Evolutionary conservation across 2,113 vertebrate species (phyloP), one percentile per base, ranked within the genome.

Genomic region (Pterocles gutturalis): DNA sequence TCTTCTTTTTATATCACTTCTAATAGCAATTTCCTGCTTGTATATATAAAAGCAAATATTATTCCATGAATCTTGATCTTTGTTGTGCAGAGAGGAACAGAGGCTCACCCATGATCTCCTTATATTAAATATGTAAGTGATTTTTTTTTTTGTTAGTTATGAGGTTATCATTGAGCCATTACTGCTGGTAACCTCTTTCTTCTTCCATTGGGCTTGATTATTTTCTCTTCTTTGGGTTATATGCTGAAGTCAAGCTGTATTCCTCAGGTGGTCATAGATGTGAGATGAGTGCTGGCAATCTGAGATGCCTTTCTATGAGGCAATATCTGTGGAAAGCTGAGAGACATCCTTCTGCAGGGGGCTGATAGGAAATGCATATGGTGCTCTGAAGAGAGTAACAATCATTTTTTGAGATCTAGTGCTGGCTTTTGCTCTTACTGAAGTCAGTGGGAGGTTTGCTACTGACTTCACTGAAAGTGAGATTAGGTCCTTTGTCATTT

Each of bases 311-410:
- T 92, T 77, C 53, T 55, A 2, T 69, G 64, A 81, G 31, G 45
- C 19, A 45, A 10, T 91, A 13, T 81, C 82, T 64, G 49, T 77
- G 69, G 13, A 46, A 92, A 90, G 61, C 31, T 65, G 53, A 53
- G 86, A 80, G 33, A 80, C 49, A 60, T 71, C 33, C 22, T 94
- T 78, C 87, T 95, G 82, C 33, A 55, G 49, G 76, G 61, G 61
- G 36, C 79, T 93, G 82, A 90, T 82, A 82, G 71, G 77, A 96
- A 96, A 69, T 84, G 22, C 17, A 51, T 79, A 81, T 76, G n/a
- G 41, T 84, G n/a, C 71, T 94, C 55, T 73, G 69, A 84, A 93
- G 55, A 73, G 83, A 91, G 46, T 29, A 60, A 60, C 89, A 51
- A 88, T 78, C 1, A 18, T 33, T 72, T 92, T 67, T 77, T 12